These are phyloP conservation scores for Muraenolepis orangiensis DNA, from an alignment of 2,797 vertebrate genomes.

Conservation along the genomic window DNA sequence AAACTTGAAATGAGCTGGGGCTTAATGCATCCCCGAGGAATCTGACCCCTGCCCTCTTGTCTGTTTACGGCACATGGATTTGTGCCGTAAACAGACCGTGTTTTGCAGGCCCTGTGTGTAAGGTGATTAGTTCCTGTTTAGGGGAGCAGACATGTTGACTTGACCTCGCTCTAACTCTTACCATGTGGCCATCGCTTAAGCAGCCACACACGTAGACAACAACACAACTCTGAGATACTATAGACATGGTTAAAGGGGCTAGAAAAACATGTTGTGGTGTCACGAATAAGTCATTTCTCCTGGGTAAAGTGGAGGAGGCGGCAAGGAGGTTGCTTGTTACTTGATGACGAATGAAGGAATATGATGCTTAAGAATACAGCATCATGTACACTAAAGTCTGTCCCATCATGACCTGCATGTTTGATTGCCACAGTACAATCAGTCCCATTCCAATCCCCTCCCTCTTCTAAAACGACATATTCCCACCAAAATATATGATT, in stretches of 20 bases:
- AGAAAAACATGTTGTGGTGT: background rate
- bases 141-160: slow-evolving; percentile 37
- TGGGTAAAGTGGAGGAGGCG: background rate
- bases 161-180: slow-evolving; percentile 48
- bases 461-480: background rate
- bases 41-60: slow-evolving; percentile 13
- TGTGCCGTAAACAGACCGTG: slow-evolving; percentile 15
- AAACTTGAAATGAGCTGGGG: background rate
- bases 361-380: too few species aligned
- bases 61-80: slow-evolving; percentile 8
- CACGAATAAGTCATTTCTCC: too few species aligned
- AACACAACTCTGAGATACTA: background rate
- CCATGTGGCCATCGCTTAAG: slow-evolving; percentile 44
- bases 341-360: too few species aligned
- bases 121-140: slow-evolving; percentile 20
- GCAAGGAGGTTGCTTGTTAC: too few species aligned
- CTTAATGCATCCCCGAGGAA: slow-evolving; percentile 13
- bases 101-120: slow-evolving; percentile 30
- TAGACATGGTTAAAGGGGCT: background rate
- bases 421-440: background rate
- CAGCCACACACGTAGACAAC: slow-evolving; percentile 16
- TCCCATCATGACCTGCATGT: background rate
- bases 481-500: background rate
- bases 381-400: background rate
- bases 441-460: background rate